phyloP scores from a whole-genome alignment of 2,113 vertebrate genomes.

The Sapayoa aenigma region DNA sequence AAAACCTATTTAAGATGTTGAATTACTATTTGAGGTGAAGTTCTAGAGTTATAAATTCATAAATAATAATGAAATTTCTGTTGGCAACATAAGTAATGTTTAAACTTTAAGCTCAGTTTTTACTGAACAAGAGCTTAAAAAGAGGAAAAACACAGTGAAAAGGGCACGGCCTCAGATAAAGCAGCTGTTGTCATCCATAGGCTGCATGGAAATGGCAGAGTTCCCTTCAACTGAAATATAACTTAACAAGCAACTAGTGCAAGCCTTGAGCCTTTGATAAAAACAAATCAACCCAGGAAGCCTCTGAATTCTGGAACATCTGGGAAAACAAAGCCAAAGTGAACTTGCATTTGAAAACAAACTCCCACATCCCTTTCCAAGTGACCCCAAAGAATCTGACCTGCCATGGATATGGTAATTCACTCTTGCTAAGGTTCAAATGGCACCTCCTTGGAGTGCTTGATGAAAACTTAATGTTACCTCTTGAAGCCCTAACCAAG shows the following conservation, averaged over 20 bases:
- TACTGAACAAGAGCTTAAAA: neutral
- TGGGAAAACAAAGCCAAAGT: neutral
- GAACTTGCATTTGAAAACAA: neutral
- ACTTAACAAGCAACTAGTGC: neutral
- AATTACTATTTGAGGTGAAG: slow-evolving; percentile 54
- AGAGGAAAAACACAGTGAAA: neutral
- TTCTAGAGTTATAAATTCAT: slow-evolving; percentile 4
- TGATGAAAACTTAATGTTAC: neutral
- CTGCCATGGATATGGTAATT: neutral
- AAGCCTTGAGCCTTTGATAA: neutral
- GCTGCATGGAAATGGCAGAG: neutral
- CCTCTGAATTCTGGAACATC: neutral
- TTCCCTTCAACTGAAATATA: neutral
- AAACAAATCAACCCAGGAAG: neutral
- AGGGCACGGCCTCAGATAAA: neutral
- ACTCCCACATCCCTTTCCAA: neutral
- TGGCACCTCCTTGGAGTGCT: neutral
- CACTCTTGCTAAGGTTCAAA: neutral
- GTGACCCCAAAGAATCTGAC: neutral
- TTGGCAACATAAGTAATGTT: slow-evolving; percentile 17
- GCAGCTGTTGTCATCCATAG: neutral
- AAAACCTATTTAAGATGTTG: neutral
- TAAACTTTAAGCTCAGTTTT: slow-evolving; percentile 5
- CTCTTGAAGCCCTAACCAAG: neutral
- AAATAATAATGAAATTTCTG: slow-evolving; percentile 56